Conservation (phyloP, 2,888 invertebrate genomes). For the Nomada hirtipes region DNA sequence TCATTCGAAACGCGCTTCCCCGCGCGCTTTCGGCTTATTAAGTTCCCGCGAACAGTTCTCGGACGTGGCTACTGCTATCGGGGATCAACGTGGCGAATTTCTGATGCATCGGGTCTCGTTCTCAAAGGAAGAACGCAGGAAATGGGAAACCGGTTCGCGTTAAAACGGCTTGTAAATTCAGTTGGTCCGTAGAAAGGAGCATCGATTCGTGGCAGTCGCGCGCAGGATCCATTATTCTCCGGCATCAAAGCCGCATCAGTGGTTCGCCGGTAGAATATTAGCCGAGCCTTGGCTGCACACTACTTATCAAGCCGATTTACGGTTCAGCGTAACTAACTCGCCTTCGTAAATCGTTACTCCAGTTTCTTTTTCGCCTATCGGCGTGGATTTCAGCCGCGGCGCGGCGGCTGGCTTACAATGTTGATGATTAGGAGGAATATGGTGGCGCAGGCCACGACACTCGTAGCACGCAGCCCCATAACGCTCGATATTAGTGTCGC, state of each 20-base stretch:
- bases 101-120: no score
- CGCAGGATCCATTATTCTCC: conserved; percentile 25
- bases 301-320: conserved; percentile 55
- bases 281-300: conserved; percentile 22
- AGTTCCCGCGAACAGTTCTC: background rate
- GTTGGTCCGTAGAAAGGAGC: conserved; percentile 14
- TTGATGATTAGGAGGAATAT: conserved; percentile 62
- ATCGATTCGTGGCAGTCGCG: conserved; percentile 29
- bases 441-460: conserved; percentile 52
- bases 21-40: background rate
- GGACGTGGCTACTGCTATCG: background rate
- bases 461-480: conserved; percentile 64
- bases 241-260: conserved; percentile 26
- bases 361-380: conserved; percentile 53
- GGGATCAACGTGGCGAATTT: no score
- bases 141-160: conserved; percentile 23
- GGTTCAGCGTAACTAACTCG: conserved; percentile 49
- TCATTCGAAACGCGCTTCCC: background rate
- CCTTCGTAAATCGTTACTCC: conserved; percentile 41
- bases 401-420: conserved; percentile 55
- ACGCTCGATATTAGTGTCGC: conserved; percentile 64
- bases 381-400: conserved; percentile 34
- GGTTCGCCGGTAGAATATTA: conserved; percentile 35
- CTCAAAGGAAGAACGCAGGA: background rate
- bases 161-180: conserved; percentile 24